Evolutionary conservation across 1,140 invertebrate genomes (phyloP).

Genomic region (Drosophila equinoxialis): DNA sequence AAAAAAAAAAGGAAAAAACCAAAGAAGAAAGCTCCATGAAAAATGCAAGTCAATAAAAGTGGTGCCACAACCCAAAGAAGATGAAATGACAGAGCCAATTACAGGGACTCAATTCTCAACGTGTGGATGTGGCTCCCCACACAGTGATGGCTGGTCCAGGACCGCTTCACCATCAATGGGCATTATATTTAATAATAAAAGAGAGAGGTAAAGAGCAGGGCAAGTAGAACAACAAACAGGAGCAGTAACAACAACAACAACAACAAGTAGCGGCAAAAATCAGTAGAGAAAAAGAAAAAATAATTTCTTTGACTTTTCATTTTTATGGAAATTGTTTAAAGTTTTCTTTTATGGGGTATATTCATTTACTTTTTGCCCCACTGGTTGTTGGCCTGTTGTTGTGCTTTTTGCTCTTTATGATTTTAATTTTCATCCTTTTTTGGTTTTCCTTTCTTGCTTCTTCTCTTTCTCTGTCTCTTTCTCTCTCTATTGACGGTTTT

Average conservation of each 20-base stretch:
- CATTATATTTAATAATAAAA: constrained; percentile 76
- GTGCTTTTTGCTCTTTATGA: constrained; percentile 60
- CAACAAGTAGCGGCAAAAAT: background rate
- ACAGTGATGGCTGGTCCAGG: constrained; percentile 42
- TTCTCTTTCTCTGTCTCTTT: constrained; percentile 25
- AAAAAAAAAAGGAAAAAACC: background rate
- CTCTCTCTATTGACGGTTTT: constrained; percentile 29
- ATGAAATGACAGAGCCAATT: constrained; percentile 75
- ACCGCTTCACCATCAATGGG: constrained; percentile 34
- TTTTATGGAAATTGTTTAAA: constrained; percentile 81
- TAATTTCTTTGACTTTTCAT: constrained; percentile 76
- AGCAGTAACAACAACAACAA: background rate
- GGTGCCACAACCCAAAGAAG: constrained; percentile 24
- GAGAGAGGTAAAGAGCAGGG: constrained; percentile 22
- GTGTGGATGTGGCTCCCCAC: constrained; percentile 22
- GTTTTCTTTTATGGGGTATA: constrained; percentile 63
- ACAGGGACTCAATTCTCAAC: constrained; percentile 49
- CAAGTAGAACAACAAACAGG: constrained; percentile 5
- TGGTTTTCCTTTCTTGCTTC: background rate
- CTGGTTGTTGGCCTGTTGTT: constrained; percentile 5
- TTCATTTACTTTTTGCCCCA: constrained; percentile 67
- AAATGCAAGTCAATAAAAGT: constrained; percentile 72
- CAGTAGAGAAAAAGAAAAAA: constrained; percentile 29
- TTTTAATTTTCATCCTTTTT: constrained; percentile 65
- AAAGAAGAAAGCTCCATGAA: constrained; percentile 39